Base-by-base conservation (phyloP, 1,140 invertebrate genomes). In the Homarus americanus region DNA sequence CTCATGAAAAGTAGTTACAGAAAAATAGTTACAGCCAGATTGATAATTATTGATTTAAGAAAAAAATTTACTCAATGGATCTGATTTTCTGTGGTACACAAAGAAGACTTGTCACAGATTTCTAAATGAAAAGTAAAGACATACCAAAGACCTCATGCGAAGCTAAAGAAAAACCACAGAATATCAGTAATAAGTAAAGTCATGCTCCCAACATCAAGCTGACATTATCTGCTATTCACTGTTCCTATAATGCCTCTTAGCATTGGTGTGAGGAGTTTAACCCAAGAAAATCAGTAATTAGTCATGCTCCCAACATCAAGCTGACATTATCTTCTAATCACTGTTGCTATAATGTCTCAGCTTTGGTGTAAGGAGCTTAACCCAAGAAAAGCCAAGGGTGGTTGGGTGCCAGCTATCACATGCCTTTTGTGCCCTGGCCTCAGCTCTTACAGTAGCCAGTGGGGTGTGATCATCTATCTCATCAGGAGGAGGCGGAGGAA, bases 361-460 rank as follows among this genome's bases (percentile, higher is more conserved):
- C 79, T 82, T 82, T 63, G 79, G 82, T 75, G 72, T 75, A 32
- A 75, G 82, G 82, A 75, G 38, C 66, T 73, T 85, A 38, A 75
- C 44, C 82, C 66, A 85, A 75, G 36, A 85, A 85, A 85, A 85
- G 72, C 82, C 66, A 75, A 40, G 72, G 72, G 82, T 85, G 69
- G 82, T 85, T 85, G 86, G 86, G 86, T 88, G 86, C 86, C 78
- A 90, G 79, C 79, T 76, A 83, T 82, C 63, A 82, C 87, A 82
- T 90, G 80, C 87, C 87, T 90, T 90, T 83, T 90, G 87, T 58
- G 87, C 87, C 79, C 66, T 90, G 87, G 91, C 93, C 88, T 84
- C 82, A 85, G 80, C 82, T 66, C 89, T 91, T 79, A 91, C 82
- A 66, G 89, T 91, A 69, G 89, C 89, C 82, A 85, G 89, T 32